Evolutionary conservation across 2,797 vertebrate genomes (phyloP), one percentile per base, ranked within the genome.

Genomic region (Melanotaenia nigrans): DNA sequence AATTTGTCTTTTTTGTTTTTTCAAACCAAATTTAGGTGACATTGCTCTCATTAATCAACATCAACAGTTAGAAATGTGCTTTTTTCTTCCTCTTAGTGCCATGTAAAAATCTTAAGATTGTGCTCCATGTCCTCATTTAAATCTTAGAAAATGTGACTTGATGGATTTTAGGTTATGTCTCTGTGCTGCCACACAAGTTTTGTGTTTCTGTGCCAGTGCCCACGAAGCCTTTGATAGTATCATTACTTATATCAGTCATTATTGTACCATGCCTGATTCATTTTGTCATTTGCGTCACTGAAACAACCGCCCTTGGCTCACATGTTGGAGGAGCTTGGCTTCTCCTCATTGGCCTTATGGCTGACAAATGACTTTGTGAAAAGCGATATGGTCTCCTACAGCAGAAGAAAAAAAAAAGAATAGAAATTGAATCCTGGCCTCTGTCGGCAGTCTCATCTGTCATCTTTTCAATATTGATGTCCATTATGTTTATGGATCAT

Each of bases 381-480:
- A 87, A 77, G 81, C 28, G 82, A 88, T 89, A 82, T 61, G 81
- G 84, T 81, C 83, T 86, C 83, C 77, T 75, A 71, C 81, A 84
- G 73, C 71, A 71, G 25, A 28, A 18, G 25, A 9, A 24, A 85
- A 73, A 88, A 87, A 67, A 83, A 72, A 66, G 68, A 88, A 79
- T 79, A 81, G 89, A 90, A 93, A 91, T 91, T 90, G 84, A 92
- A 92, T 93, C 87, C 82, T 47, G 77, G 85, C 82, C 73, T 86
- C 81, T 82, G 83, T 82, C 72, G 64, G 63, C 85, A 82, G 87
- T 85, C 83, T 90, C 92, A 92, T 92, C 87, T 87, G 90, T 93
- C 92, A 92, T 92, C 83, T 91, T 89, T 87, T 91, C 85, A 86
- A 91, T 91, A 92, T 90, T 90, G 86, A 91, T 88, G 85, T 87